phyloP scores from a whole-genome alignment of 1,140 invertebrate genomes.

The Neuroterus valhalla region DNA sequence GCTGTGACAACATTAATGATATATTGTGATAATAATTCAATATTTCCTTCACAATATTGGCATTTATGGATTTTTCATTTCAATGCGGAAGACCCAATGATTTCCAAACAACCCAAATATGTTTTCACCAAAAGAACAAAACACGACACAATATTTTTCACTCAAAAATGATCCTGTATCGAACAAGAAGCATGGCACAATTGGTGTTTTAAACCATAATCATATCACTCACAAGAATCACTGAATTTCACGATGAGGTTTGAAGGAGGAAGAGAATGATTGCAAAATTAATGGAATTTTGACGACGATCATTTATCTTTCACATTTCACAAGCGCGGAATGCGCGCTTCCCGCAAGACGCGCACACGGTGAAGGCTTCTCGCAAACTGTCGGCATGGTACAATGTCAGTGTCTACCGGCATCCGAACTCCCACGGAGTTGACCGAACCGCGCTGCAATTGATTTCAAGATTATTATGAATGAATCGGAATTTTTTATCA shows the following conservation, averaged over 20 bases:
- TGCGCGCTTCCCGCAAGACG: constrained; percentile 40
- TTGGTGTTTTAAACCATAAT: not conserved
- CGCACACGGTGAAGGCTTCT: constrained; percentile 60
- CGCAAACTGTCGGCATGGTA: constrained; percentile 66
- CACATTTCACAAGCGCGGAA: constrained; percentile 30
- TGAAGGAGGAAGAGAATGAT: not conserved
- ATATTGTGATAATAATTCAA: too few species aligned
- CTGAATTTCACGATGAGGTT: not conserved
- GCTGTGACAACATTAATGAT: too few species aligned
- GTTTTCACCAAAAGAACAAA: not conserved
- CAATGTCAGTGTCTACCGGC: constrained; percentile 60
- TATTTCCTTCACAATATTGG: too few species aligned
- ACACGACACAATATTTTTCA: not conserved
- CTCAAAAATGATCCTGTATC: not conserved
- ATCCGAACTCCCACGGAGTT: constrained; percentile 53
- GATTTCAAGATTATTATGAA: constrained; percentile 47
- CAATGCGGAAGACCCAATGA: too few species aligned
- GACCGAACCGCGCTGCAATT: constrained; percentile 41
- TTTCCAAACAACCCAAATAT: too few species aligned
- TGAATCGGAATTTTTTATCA: constrained; percentile 38
- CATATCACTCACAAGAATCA: not conserved
- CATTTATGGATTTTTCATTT: too few species aligned
- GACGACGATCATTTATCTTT: constrained; percentile 15
- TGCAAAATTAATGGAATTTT: too few species aligned
- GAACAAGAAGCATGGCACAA: not conserved